Conservation (phyloP, 2,888 invertebrate genomes). For the Ischnura elegans region DNA sequence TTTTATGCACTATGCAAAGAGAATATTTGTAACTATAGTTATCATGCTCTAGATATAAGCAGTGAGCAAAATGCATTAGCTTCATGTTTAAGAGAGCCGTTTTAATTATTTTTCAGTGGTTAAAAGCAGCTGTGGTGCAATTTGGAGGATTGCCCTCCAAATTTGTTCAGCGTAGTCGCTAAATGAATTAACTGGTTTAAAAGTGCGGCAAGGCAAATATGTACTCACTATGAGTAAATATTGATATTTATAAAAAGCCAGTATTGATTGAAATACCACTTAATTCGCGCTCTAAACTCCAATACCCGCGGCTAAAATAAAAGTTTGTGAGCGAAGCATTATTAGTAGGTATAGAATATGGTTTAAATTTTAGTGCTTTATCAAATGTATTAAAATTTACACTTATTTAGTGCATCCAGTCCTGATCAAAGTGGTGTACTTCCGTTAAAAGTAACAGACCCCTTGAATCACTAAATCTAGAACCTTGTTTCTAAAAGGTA, state of each 20-base stretch:
- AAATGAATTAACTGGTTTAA: background rate
- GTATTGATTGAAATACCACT: too few species aligned
- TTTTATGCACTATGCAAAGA: background rate
- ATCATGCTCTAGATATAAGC: constrained; percentile 7
- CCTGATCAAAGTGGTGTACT: too few species aligned
- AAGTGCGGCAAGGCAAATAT: background rate
- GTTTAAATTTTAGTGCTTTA: too few species aligned
- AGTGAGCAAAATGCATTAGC: background rate
- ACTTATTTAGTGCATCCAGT: too few species aligned
- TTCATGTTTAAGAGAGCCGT: background rate
- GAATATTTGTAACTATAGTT: background rate
- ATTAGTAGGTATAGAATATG: too few species aligned
- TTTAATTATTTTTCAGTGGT: background rate
- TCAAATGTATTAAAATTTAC: too few species aligned
- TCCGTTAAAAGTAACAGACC: too few species aligned
- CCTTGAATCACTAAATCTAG: too few species aligned
- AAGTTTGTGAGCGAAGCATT: too few species aligned
- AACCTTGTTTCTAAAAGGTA: too few species aligned
- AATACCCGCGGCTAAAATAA: too few species aligned
- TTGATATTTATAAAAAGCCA: background rate
- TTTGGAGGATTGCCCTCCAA: background rate
- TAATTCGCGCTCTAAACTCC: too few species aligned
- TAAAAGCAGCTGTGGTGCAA: constrained; percentile 14
- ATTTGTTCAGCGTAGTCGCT: background rate
- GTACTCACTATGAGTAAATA: background rate